Evolutionary conservation across 1,140 invertebrate species (phyloP).

Genomic region (Habropoda laboriosa): DNA sequence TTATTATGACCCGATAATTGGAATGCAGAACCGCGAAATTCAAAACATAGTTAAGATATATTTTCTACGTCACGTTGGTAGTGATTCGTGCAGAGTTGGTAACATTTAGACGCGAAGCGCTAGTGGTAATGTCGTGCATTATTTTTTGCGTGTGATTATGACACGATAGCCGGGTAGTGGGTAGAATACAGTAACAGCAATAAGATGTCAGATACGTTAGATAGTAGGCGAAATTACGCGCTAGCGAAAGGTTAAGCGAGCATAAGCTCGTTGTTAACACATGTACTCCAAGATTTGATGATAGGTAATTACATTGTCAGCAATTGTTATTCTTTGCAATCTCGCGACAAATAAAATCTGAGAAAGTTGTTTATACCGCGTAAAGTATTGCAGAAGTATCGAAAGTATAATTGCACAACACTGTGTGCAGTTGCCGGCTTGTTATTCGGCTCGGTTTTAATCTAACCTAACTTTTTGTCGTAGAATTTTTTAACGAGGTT

Average conservation of each 20-base stretch:
- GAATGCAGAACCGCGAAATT: neutral
- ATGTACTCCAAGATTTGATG: slow-evolving; percentile 1
- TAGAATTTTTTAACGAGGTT: slow-evolving; percentile 28
- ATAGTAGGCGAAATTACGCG: neutral
- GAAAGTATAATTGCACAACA: neutral
- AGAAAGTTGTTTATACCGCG: neutral
- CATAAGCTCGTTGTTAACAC: neutral
- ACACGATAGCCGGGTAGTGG: slow-evolving; percentile 35
- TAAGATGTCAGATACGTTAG: slow-evolving; percentile 35
- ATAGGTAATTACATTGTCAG: slow-evolving; percentile 34
- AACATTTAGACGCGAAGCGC: slow-evolving; percentile 2
- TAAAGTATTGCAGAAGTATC: neutral
- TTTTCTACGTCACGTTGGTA: slow-evolving; percentile 10
- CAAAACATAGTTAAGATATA: neutral
- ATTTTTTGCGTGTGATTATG: slow-evolving; percentile 37
- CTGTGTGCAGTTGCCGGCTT: slow-evolving; percentile 19
- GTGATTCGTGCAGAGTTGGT: neutral
- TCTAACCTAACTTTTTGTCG: slow-evolving; percentile 35
- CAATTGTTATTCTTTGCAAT: neutral
- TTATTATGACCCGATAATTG: neutral
- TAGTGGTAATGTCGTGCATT: slow-evolving; percentile 17
- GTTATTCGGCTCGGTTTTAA: neutral
- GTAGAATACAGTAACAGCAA: slow-evolving; percentile 16
- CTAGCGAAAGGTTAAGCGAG: slow-evolving; percentile 18
- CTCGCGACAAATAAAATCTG: neutral